Conservation (phyloP, 2,888 invertebrate species). For the Ischnus inquisitorius region DNA sequence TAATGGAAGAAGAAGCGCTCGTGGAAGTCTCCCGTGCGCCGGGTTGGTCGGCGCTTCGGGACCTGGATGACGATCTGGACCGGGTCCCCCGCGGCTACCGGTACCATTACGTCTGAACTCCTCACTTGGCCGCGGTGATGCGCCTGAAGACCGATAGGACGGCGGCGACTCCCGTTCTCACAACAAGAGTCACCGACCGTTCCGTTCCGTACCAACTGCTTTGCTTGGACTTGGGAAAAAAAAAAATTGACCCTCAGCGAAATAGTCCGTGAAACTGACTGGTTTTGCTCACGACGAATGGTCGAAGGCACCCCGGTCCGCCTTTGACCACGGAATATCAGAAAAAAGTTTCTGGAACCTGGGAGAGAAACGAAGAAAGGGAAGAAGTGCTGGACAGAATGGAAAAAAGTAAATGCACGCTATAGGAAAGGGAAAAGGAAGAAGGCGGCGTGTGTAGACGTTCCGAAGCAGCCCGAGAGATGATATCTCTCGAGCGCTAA, state of each 20-base stretch:
- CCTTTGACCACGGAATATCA: conserved; percentile 4
- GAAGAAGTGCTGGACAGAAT: conserved; percentile 31
- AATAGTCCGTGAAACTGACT: conserved; percentile 16
- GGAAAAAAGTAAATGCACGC: conserved; percentile 26
- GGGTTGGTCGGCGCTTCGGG: conserved; percentile 51
- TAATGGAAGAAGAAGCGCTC: conserved; percentile 69
- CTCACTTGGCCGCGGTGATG: conserved; percentile 40
- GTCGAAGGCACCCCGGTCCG: conserved; percentile 22
- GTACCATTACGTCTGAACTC: conserved; percentile 71
- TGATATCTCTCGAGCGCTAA: conserved; percentile 74
- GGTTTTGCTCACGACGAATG: conserved; percentile 18
- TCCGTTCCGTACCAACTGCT: conserved; percentile 19
- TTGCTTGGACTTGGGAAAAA: conserved; percentile 5
- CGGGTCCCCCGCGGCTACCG: conserved; percentile 77
- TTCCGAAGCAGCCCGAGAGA: conserved; percentile 55
- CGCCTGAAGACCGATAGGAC: conserved; percentile 48
- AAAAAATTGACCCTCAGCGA: conserved; percentile 44
- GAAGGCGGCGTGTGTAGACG: conserved; percentile 48
- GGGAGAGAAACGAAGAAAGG: conserved; percentile 9
- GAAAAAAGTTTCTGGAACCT: not conserved
- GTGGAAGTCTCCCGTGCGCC: conserved; percentile 42
- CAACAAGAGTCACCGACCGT: conserved; percentile 35
- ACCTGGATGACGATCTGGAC: conserved; percentile 48
- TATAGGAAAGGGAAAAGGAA: conserved; percentile 52
- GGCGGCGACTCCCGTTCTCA: conserved; percentile 39